Conservation (phyloP, 2,888 invertebrate species). For the Chrysolina americana region DNA sequence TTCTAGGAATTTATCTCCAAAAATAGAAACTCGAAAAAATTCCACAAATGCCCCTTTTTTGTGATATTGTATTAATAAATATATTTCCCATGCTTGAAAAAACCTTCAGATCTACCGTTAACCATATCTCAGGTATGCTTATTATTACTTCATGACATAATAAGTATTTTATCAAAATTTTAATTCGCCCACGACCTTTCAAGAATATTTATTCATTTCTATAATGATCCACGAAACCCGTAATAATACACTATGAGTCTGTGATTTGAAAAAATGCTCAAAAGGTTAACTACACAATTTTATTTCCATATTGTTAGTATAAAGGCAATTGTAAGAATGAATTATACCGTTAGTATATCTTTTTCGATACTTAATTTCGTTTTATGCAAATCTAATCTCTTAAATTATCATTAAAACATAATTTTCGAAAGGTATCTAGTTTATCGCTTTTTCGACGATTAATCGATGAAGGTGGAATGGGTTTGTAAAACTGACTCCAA, state of each 20-base stretch:
- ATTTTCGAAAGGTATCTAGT: constrained; percentile 6
- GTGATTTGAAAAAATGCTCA: constrained; percentile 1
- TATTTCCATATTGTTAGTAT: constrained; percentile 4
- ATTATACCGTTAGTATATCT: neutral
- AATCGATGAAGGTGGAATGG: neutral
- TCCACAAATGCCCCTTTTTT: too few species aligned
- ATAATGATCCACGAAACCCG: neutral
- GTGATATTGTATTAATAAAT: too few species aligned
- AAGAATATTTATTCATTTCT: neutral
- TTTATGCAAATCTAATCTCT: constrained; percentile 11
- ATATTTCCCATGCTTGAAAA: too few species aligned
- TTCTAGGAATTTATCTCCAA: too few species aligned
- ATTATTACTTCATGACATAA: neutral
- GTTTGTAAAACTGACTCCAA: neutral
- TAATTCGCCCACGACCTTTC: constrained; percentile 1
- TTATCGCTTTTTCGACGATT: constrained; percentile 8
- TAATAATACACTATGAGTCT: neutral
- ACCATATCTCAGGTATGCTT: neutral
- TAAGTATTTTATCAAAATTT: neutral
- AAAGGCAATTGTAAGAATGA: constrained; percentile 6
- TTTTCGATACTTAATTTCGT: constrained; percentile 11
- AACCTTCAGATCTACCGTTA: too few species aligned
- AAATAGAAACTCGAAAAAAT: too few species aligned
- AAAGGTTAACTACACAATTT: constrained; percentile 14
- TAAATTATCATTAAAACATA: constrained; percentile 14